Base-by-base conservation (phyloP, 1,140 invertebrate species). In the Eupeodes corollae region DNA sequence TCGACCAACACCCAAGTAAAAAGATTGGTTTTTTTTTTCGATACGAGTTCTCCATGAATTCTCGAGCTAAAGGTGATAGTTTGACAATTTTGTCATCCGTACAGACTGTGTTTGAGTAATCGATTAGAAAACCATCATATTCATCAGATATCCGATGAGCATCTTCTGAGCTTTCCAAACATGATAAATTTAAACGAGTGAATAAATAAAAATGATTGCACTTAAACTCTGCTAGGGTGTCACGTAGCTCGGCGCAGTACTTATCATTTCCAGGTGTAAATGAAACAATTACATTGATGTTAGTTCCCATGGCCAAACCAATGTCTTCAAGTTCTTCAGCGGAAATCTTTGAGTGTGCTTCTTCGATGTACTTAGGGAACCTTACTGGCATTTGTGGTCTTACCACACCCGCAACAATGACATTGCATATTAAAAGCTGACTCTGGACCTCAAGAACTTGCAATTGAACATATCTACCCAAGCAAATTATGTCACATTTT, bases 281-380 rank as follows among this genome's bases (percentile, higher is more conserved):
- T 8, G 58, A 62, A 5, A 67, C 44, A 0, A 67, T 48, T 32
- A 63, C 55, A 40, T 64, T 61, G 2, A 67, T 38, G 8, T 63
- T 63, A 19, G 57, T 58, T 35, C 63, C 61, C 2, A 53, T 54
- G 15, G 55, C 54, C 38, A 67, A 67, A 5, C 63, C 63, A 6
- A 64, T 44, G 19, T 67, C 63, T 48, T 67, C 63, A 6, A 67
- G 38, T 35, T 67, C 63, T 40, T 67, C 63, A 21, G 56, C 51
- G 6, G 63, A 67, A 1, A 63, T 15, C 5, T 42, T 47, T 44
- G 46, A 57, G 8, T 26, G 21, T 26, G 21, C 21, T 1, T 49
- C 52, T 2, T 42, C 26, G 39, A 62, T 65, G 6, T 55, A 52
- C 1, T 42, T 19, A 0, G 63, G 63, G 3, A 66, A 60, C 1